Evolutionary conservation across 2,113 vertebrate species (phyloP), one percentile per base, ranked within the genome.

Genomic region (Oceanites oceanicus): DNA sequence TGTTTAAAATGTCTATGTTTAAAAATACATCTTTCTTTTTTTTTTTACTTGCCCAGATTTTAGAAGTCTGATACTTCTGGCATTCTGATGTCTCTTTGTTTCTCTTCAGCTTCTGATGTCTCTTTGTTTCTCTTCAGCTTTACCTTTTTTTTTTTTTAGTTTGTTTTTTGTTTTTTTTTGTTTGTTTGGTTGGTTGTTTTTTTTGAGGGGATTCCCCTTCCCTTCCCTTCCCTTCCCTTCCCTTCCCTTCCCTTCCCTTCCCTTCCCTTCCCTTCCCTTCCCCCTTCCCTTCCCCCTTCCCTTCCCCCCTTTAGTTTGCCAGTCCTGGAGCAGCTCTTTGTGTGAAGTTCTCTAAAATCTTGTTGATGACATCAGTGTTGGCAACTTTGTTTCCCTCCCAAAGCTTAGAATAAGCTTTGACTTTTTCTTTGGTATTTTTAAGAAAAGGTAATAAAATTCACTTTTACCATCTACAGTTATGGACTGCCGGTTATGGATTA

Each of bases 141-240:
- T 58, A 55, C 0, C 0, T 14, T 58, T 36, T 36, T 5, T 44
- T 15, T 5, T 10, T 22, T 71, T 11, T 0, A 38, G 38, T 34
- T 25, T 20, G 17, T 19, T 30, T 36, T 9, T 19, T 17, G 15
- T 3, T 44, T 45, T 45, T 10, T 19, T 19, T 45, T 45, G 17
- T 44, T 44, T 17, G 44, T 11, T 8, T 49, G 21, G 13, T 6
- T n/a, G n/a, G n/a, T n/a, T n/a, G n/a, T n/a, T 50, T 25, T 26
- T 21, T 47, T 45, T 18, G 44, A 18, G 44, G 44, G 44, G 44
- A 8, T 18, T 18, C 49, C 22, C 23, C 10, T 49, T 11, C 10
- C 8, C 10, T 29, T 30, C 1, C 27, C 15, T 27, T 17, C 6
- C 8, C 19, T 6, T 22, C 20, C 11, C 38, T n/a, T 21, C 6